A percentile compares a stretch with the other conserved stretches of the same genome.
Conservation (phyloP, 2,797 vertebrate genomes). For the Hypotaenidia philippensis region DNA sequence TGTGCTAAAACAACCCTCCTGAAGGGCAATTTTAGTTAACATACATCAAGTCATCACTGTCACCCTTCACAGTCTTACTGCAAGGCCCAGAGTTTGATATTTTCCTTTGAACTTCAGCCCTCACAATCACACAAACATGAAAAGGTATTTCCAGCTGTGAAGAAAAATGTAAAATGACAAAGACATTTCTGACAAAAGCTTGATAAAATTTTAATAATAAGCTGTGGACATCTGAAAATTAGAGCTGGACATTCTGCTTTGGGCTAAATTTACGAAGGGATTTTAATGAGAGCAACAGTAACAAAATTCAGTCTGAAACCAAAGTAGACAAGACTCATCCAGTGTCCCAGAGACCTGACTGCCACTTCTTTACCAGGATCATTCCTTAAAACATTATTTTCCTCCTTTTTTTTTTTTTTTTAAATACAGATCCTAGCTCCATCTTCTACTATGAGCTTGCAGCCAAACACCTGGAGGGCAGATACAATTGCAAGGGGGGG, state of each 20-base stretch:
- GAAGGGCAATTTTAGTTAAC: neutral
- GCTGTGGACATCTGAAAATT: neutral
- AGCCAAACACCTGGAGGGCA: neutral
- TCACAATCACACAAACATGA: neutral
- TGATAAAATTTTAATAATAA: neutral
- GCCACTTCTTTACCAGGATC: neutral
- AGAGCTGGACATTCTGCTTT: neutral
- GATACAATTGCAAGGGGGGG: fast-evolving
- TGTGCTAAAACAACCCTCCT: neutral
- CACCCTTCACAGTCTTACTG: neutral
- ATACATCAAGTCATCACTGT: fast-evolving
- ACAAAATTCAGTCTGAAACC: neutral
- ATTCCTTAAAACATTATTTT: neutral
- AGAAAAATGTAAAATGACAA: neutral
- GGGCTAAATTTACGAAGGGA: neutral
- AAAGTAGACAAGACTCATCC: neutral
- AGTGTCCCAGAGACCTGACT: neutral
- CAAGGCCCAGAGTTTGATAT: neutral
- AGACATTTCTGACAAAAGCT: neutral
- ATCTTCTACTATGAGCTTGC: fast-evolving
- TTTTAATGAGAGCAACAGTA: neutral
- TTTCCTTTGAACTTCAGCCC: neutral
- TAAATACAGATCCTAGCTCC: neutral
- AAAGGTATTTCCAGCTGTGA: neutral
- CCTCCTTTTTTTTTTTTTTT: neutral